Base-by-base conservation (phyloP, 2,797 vertebrate species). In the Rhinichthys osculus region DNA sequence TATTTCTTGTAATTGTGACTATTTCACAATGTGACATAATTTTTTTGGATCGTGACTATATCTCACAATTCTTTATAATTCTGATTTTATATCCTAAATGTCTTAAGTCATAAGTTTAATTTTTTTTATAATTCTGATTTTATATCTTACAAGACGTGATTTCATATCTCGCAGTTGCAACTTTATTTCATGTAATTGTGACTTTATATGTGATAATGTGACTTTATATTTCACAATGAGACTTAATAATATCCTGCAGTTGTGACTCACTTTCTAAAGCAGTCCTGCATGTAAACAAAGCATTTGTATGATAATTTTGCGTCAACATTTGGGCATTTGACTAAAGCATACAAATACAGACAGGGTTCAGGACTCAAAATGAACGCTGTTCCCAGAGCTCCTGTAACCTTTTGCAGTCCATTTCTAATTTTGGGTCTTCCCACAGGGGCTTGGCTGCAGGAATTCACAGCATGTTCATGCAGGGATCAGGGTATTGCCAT, bases 351-450 rank as follows among this genome's bases (percentile, higher is more conserved):
- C 88, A 91, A 93, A 93, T 89, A 85, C 85, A 87, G 91, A 89
- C 88, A 83, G 90, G 90, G 84, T 88, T 90, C 88, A 91, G 91
- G 90, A 88, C 52, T 94, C 92, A 93, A 93, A 93, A 90, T 91
- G 91, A 89, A 93, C 87, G 92, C 88, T 83, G 78, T 93, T 94
- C 93, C 93, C 92, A 90, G 91, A 92, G 86, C 92, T 85, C 78
- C 90, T 86, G 8, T 94, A 94, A 94, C 93, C 94, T 95, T 94
- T 94, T 89, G 86, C 83, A 89, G 89, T 89, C 91, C 89, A 91
- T 85, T 83, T 91, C 94, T 95, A 95, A 94, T 94, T 95, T 89
- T 93, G 93, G 87, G 92, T 91, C 87, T 92, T 94, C 94, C 93
- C 94, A 93, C 85, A 90, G 92, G 92, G 90, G 84, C 90, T 87